These are phyloP conservation scores for Temnothorax longispinosus DNA, from an alignment of 1,140 invertebrate species.

Conservation along the genomic window DNA sequence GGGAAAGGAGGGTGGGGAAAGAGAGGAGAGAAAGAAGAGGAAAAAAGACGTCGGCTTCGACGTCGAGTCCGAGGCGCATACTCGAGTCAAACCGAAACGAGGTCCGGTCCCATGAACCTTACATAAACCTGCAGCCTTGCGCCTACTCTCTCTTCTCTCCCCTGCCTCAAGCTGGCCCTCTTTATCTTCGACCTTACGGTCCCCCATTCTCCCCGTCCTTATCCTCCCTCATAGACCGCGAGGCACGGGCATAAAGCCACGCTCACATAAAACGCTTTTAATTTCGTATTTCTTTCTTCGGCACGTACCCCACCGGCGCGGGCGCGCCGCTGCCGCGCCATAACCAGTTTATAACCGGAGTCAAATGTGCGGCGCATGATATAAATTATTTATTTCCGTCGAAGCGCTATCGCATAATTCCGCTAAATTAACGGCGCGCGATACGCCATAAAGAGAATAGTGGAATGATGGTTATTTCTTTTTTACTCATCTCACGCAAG, in stretches of 20 bases:
- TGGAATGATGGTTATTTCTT: background rate
- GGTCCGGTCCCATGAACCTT: slow-evolving; percentile 67
- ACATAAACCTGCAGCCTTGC: slow-evolving; percentile 63
- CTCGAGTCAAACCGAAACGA: slow-evolving; percentile 69
- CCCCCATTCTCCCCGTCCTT: background rate
- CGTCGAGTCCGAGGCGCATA: slow-evolving; percentile 55
- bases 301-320: slow-evolving; percentile 65
- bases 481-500: background rate
- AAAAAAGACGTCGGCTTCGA: slow-evolving; percentile 62
- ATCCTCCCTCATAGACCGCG: slow-evolving; percentile 24
- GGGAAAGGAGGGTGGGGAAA: background rate
- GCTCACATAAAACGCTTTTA: slow-evolving; percentile 67
- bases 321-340: slow-evolving; percentile 23
- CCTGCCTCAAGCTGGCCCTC: slow-evolving; percentile 63
- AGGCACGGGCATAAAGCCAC: slow-evolving; percentile 61
- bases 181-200: slow-evolving; percentile 49
- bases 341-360: slow-evolving; percentile 60
- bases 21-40: background rate
- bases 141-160: slow-evolving; percentile 33
- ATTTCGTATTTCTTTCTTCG: slow-evolving; percentile 64
- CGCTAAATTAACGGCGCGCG: slow-evolving; percentile 37
- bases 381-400: slow-evolving; percentile 59
- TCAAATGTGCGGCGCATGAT: slow-evolving; percentile 52
- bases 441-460: background rate
- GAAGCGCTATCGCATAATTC: slow-evolving; percentile 54